Conservation (phyloP, 2,888 invertebrate genomes). For the Lasioglossum figueresi region DNA sequence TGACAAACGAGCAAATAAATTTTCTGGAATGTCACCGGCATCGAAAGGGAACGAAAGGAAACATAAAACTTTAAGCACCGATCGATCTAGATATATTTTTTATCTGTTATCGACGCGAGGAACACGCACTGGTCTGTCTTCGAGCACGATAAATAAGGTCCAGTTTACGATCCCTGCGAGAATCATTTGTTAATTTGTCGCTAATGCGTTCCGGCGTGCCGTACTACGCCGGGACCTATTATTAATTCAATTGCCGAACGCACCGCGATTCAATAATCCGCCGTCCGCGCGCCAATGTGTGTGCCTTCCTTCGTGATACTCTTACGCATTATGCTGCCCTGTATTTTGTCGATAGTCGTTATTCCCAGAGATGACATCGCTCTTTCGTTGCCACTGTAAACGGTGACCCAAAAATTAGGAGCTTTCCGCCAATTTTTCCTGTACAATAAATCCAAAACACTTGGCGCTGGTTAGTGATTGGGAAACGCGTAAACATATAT, state of each 20-base stretch:
- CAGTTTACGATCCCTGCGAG: slow-evolving; percentile 63
- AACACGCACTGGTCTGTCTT: slow-evolving; percentile 33
- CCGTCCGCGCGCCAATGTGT: not conserved
- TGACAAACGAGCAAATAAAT: not conserved
- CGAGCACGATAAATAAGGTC: slow-evolving; percentile 70
- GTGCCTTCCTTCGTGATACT: slow-evolving; percentile 20
- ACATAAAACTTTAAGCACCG: slow-evolving; percentile 15
- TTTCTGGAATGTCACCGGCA: not conserved
- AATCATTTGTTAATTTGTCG: slow-evolving; percentile 74
- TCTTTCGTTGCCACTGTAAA: too few relatives aligned
- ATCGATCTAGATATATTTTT: slow-evolving; percentile 19
- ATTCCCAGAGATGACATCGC: not conserved
- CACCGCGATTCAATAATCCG: slow-evolving; percentile 36
- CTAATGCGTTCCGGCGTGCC: slow-evolving; percentile 67
- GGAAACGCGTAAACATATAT: too few relatives aligned
- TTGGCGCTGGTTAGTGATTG: too few relatives aligned
- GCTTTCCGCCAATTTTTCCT: not conserved
- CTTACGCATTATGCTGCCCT: not conserved
- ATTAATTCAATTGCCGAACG: slow-evolving; percentile 72
- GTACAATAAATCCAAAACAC: too few relatives aligned
- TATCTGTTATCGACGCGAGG: not conserved
- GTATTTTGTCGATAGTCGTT: not conserved
- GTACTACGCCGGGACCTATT: slow-evolving; percentile 62
- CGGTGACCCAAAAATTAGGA: not conserved
- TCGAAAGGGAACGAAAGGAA: not conserved